Percentiles rank a stretch among this genome's conserved stretches.
Conservation (phyloP, 1,140 invertebrate genomes). For the Drosophila littoralis region DNA sequence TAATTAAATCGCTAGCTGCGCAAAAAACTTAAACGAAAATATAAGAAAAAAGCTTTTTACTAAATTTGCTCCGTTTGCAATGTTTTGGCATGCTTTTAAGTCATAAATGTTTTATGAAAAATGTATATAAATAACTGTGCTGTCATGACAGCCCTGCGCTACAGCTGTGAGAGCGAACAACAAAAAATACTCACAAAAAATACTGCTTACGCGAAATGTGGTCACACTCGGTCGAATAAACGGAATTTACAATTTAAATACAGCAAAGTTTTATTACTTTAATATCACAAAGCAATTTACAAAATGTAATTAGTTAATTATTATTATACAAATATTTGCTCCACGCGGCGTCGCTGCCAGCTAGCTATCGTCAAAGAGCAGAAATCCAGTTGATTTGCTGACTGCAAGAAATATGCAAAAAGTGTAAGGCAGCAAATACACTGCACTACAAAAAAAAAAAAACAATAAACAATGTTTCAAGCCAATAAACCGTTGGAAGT, state of each 20-base stretch:
- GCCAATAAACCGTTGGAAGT: slow-evolving; percentile 86
- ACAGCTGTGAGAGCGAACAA: slow-evolving; percentile 37
- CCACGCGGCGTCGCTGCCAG: background rate
- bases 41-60: too few species aligned
- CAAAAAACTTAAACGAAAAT: too few species aligned
- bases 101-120: slow-evolving; percentile 2
- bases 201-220: background rate
- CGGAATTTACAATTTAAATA: slow-evolving; percentile 19
- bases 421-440: background rate
- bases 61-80: background rate
- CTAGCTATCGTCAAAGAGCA: slow-evolving; percentile 47
- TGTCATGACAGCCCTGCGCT: slow-evolving; percentile 35
- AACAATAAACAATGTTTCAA: slow-evolving; percentile 69
- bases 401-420: background rate
- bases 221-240: slow-evolving; percentile 28
- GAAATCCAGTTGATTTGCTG: slow-evolving; percentile 6
- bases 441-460: slow-evolving; percentile 8
- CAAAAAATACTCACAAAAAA: slow-evolving; percentile 6
- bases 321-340: slow-evolving; percentile 39
- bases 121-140: background rate
- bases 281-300: slow-evolving; percentile 69
- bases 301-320: slow-evolving; percentile 24
- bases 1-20: too few species aligned
- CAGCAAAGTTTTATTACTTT: slow-evolving; percentile 59
- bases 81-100: slow-evolving; percentile 10